Conservation (phyloP, 2,113 vertebrate species). For the Calonectris borealis region DNA sequence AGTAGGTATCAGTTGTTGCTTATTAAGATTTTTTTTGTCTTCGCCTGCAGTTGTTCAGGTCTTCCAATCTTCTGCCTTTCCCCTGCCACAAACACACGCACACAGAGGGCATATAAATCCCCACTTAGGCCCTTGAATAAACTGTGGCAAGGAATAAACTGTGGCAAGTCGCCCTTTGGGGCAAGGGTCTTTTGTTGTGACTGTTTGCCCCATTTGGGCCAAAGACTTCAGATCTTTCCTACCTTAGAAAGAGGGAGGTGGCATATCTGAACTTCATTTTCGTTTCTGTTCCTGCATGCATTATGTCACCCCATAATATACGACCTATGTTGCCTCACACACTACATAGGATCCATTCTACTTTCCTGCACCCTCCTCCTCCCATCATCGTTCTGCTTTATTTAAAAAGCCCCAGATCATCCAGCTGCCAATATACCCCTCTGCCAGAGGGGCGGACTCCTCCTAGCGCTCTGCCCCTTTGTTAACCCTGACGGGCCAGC, state of each 20-base stretch:
- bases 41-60: background rate
- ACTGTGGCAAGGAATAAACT: background rate
- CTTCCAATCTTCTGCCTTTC: background rate
- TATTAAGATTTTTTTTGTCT: background rate
- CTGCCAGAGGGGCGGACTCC: background rate
- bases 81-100: background rate
- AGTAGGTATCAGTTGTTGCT: background rate
- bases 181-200: background rate
- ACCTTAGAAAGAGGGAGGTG: background rate
- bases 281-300: background rate
- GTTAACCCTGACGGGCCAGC: accelerated
- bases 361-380: background rate
- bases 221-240: background rate
- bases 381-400: background rate
- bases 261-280: background rate
- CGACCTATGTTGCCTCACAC: background rate
- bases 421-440: background rate
- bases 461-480: background rate
- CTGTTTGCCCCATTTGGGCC: background rate
- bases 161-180: background rate
- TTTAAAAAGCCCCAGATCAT: background rate
- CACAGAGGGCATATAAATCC: background rate
- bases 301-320: background rate
- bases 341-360: background rate
- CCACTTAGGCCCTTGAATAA: background rate